Base-by-base conservation (phyloP, 2,797 vertebrate genomes). In the Gallirallus australis region DNA sequence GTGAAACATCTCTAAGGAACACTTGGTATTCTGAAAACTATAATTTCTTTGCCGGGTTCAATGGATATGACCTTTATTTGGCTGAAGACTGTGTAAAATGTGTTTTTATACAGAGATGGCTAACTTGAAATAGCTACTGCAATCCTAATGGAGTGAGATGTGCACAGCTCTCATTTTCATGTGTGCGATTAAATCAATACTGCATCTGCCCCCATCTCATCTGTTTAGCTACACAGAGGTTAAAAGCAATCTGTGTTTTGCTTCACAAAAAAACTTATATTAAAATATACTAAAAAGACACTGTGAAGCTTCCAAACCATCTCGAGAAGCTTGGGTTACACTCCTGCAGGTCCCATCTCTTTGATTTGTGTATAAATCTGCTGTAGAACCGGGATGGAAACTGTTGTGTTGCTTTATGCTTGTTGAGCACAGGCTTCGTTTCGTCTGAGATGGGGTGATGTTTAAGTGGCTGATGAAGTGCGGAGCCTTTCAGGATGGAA, bases 361-460 rank as follows among this genome's bases (percentile, higher is more conserved):
- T 89, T 93, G 48, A 12, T 73, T 60, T 18, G 21, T 21, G 53
- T 33, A 15, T 33, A 70, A 63, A 86, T 31, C 56, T 30, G 16
- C 3, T 7, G 91, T 50, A 75, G 37, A 69, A 27, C 27, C 1
- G 23, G n/a, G 48, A 33, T 88, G 65, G 19, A 82, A 82, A 50
- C 47, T 80, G 82, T 60, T 30, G 87, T 69, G 89, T 47, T 57
- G 64, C 42, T 75, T 81, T 77, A 47, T 57, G 91, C 81, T 80
- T 24, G 81, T 76, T 71, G 84, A 76, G 87, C 77, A 64, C 50
- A 40, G 68, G 12, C 71, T 93, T 84, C 60, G 7, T 82, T 79
- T 69, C 68, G 14, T 47, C 48, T 15, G 57, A 9, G 9, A 4
- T 11, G 27, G 3, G 27, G 21, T 5, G 40, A 54, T 72, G 21